A percentile compares a stretch with the other conserved stretches of the same genome.
phyloP scores from a whole-genome alignment of 2,888 invertebrate species.

The Quadroppia sp. region DNA sequence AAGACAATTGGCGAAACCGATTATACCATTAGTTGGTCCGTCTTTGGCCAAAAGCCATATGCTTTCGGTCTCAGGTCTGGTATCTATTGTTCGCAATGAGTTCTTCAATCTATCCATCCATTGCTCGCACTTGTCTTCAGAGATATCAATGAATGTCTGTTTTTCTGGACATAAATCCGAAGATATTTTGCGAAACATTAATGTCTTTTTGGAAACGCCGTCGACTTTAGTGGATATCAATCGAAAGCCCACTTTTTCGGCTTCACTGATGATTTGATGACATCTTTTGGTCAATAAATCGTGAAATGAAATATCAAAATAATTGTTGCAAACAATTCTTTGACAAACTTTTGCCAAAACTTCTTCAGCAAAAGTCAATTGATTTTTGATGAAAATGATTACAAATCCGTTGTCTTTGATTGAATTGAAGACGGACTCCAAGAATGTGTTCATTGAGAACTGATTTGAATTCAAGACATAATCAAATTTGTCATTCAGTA shows the following conservation, averaged over 20 bases:
- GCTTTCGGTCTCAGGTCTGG: conserved; percentile 46
- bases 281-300: not conserved
- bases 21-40: conserved; percentile 65
- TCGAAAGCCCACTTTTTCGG: conserved; percentile 39
- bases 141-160: conserved; percentile 43
- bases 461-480: not conserved
- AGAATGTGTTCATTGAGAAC: conserved; percentile 34
- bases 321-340: not conserved
- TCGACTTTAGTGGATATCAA: conserved; percentile 59
- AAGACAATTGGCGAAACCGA: conserved; percentile 86
- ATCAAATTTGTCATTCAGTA: conserved; percentile 31
- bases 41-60: conserved; percentile 65
- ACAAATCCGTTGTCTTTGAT: conserved; percentile 67
- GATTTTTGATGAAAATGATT: conserved; percentile 53
- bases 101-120: conserved; percentile 79
- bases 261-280: conserved; percentile 26
- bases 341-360: not conserved
- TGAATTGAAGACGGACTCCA: conserved; percentile 54
- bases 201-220: conserved; percentile 58
- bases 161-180: not conserved
- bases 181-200: conserved; percentile 62
- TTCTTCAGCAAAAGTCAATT: conserved; percentile 7
- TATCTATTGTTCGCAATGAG: conserved; percentile 58
- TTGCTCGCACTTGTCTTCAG: conserved; percentile 34
- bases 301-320: not conserved